These are phyloP conservation scores for Hypothenemus hampei DNA, from an alignment of 1,140 invertebrate species.

Conservation along the genomic window DNA sequence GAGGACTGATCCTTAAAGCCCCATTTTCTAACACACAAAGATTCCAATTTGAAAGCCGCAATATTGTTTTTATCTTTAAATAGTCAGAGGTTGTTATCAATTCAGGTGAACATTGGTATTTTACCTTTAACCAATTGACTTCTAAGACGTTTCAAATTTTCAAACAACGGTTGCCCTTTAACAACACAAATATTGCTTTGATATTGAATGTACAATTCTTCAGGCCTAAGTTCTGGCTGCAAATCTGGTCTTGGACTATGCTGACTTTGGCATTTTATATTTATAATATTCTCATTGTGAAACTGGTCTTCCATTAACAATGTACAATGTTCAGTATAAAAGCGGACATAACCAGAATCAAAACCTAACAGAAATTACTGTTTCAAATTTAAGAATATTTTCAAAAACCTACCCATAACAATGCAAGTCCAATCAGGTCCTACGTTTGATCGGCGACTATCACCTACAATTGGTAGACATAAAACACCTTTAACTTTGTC, in stretches of 20 bases:
- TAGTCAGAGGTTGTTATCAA: too few relatives aligned
- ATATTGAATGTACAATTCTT: constrained; percentile 83
- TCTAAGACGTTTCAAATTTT: constrained; percentile 71
- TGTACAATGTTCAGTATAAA: constrained; percentile 84
- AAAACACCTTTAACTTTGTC: constrained; percentile 48
- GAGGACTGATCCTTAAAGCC: constrained; percentile 70
- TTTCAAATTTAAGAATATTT: not conserved
- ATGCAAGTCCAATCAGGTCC: constrained; percentile 92
- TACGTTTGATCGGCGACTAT: constrained; percentile 48
- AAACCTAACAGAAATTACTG: constrained; percentile 55
- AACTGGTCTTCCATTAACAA: constrained; percentile 79
- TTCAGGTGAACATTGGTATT: constrained; percentile 32
- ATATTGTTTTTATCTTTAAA: constrained; percentile 68
- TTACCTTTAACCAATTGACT: constrained; percentile 76
- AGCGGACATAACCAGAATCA: constrained; percentile 74
- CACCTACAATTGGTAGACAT: constrained; percentile 50
- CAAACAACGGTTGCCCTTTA: constrained; percentile 78
- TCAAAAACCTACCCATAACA: constrained; percentile 50
- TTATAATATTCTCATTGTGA: constrained; percentile 73
- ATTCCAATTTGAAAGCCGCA: constrained; percentile 52
- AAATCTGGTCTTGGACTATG: constrained; percentile 55
- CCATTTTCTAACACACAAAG: constrained; percentile 76
- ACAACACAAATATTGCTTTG: constrained; percentile 71
- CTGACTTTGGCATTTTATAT: constrained; percentile 78
- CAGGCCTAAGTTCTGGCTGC: constrained; percentile 54